A percentile compares a stretch with the other conserved stretches of the same genome.
phyloP scores from a whole-genome alignment of 1,140 invertebrate species.

The Elysia chlorotica region DNA sequence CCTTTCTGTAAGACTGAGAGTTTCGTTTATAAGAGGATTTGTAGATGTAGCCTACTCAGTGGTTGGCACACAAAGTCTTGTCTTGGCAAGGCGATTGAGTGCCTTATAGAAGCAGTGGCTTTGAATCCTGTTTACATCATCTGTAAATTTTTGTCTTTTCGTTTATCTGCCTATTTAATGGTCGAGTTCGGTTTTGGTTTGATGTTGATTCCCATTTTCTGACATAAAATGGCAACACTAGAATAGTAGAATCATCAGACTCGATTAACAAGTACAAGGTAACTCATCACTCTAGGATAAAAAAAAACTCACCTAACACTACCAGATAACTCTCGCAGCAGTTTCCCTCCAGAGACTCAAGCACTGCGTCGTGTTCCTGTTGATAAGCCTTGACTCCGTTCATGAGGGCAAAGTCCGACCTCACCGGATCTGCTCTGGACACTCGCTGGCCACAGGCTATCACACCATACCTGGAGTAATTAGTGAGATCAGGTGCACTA shows the following conservation, averaged over 20 bases:
- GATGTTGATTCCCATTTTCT: neutral
- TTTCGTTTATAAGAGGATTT: too few relatives aligned
- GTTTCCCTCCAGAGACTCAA: conserved; percentile 81
- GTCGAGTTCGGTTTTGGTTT: neutral
- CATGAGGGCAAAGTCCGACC: conserved; percentile 66
- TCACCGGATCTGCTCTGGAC: conserved; percentile 67
- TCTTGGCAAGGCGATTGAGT: too few relatives aligned
- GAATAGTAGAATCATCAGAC: neutral
- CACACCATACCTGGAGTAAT: conserved; percentile 75
- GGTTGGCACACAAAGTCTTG: too few relatives aligned
- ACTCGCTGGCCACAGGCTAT: conserved; percentile 80
- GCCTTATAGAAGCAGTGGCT: neutral
- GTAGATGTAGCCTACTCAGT: too few relatives aligned
- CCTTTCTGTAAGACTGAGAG: too few relatives aligned
- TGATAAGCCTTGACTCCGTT: conserved; percentile 87
- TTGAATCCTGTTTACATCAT: neutral
- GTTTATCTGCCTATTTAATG: neutral
- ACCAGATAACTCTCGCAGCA: conserved; percentile 82
- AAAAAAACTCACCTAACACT: conserved; percentile 64
- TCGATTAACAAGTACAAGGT: neutral
- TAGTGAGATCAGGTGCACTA: too few relatives aligned
- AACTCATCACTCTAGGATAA: neutral
- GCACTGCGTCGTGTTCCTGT: conserved; percentile 85
- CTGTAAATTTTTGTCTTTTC: neutral
- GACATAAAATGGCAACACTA: neutral